Evolutionary conservation across 2,113 vertebrate genomes (phyloP).

Genomic region (Lophius piscatorius): DNA sequence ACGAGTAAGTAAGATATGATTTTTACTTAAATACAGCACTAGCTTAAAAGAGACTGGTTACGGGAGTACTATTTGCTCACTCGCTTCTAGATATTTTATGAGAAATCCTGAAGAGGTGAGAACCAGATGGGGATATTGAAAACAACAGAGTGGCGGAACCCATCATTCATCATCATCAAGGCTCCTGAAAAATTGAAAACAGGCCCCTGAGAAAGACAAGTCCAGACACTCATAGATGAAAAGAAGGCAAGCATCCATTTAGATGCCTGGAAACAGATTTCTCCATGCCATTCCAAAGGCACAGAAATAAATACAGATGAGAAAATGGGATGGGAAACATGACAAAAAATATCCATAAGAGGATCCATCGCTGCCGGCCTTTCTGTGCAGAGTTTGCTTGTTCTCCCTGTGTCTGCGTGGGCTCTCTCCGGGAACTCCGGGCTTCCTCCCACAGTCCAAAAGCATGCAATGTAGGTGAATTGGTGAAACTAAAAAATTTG

Average conservation of each 20-base stretch:
- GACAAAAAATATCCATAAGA: conserved; percentile 49
- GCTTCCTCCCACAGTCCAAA: too few species aligned
- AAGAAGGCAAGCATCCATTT: conserved; percentile 74
- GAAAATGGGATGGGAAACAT: conserved; percentile 67
- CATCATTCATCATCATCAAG: conserved; percentile 80
- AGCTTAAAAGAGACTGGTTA: conserved; percentile 30
- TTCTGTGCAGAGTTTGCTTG: too few species aligned
- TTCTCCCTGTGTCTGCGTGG: too few species aligned
- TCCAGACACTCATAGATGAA: conserved; percentile 76
- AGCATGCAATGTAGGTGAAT: too few species aligned
- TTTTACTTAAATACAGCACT: background rate
- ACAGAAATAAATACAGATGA: conserved; percentile 52
- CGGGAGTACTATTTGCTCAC: conserved; percentile 39
- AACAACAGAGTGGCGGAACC: conserved; percentile 65
- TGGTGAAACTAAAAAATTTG: too few species aligned
- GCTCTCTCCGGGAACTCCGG: too few species aligned
- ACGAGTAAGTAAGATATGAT: conserved; percentile 4
- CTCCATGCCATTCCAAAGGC: conserved; percentile 50
- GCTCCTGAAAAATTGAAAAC: conserved; percentile 78
- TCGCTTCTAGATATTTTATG: conserved; percentile 64
- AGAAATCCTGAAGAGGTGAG: conserved; percentile 78
- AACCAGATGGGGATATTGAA: conserved; percentile 79
- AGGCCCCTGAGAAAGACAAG: conserved; percentile 69
- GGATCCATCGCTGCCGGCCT: too few species aligned
- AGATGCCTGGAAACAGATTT: conserved; percentile 77